Percentiles rank a stretch among this genome's conserved stretches.
These are phyloP conservation scores for Reticulitermes speratus DNA, from an alignment of 1,140 invertebrate genomes.

Conservation along the genomic window DNA sequence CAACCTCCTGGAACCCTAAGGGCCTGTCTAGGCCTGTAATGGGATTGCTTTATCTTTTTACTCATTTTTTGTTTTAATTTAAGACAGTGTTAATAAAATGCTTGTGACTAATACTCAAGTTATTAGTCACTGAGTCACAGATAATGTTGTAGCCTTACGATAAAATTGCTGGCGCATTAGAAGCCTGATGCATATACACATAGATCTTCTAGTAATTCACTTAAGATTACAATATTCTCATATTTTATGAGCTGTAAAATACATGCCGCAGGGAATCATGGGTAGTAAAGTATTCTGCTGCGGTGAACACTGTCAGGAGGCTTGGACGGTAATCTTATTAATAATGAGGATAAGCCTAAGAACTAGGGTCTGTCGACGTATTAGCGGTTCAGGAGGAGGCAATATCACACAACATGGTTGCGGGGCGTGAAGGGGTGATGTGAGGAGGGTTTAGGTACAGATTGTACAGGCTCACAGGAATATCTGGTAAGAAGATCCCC, in stretches of 20 bases:
- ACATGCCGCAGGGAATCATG: neutral
- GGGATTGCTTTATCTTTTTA: too few relatives aligned
- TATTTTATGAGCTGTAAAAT: neutral
- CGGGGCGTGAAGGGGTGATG: too few relatives aligned
- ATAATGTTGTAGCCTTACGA: too few relatives aligned
- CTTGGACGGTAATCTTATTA: neutral
- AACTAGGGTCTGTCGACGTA: neutral
- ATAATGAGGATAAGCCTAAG: slow-evolving; percentile 1
- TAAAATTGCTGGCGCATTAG: too few relatives aligned
- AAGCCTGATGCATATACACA: too few relatives aligned
- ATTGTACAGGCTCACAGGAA: neutral
- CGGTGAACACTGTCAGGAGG: neutral
- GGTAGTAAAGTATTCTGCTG: neutral
- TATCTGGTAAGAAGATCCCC: neutral
- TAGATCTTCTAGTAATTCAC: too few relatives aligned
- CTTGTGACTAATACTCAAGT: too few relatives aligned
- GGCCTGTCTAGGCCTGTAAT: too few relatives aligned
- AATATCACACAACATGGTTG: neutral
- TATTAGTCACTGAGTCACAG: too few relatives aligned
- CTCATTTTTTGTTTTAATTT: too few relatives aligned
- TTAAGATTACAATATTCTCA: neutral
- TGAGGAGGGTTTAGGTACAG: neutral
- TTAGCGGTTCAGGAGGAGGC: neutral
- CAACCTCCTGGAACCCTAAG: too few relatives aligned
- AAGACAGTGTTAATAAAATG: too few relatives aligned